These are phyloP conservation scores for Allolobophora icterica DNA, from an alignment of 2,888 invertebrate genomes.

Conservation along the genomic window DNA sequence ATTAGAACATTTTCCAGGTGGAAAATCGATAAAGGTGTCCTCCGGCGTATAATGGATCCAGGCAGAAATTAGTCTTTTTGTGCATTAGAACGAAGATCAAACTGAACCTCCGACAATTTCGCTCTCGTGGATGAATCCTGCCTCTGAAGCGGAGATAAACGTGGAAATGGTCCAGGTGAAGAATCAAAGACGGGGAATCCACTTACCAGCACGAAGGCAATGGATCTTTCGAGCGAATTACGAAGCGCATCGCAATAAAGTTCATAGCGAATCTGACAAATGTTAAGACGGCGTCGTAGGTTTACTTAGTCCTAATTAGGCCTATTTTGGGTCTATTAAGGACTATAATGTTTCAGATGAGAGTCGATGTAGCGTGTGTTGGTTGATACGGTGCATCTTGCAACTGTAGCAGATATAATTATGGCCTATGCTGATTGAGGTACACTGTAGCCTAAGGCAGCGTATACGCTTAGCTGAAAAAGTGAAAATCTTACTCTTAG, in stretches of 20 bases:
- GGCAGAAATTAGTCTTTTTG: constrained; percentile 9
- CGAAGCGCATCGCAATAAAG: neutral
- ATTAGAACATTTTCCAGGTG: neutral
- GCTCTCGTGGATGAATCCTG: neutral
- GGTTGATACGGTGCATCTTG: neutral
- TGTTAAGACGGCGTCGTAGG: neutral
- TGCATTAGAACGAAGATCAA: constrained; percentile 3
- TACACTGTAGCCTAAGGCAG: neutral
- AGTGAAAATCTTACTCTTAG: too few species aligned
- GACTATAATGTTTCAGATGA: neutral
- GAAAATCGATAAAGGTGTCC: neutral
- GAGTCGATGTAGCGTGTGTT: neutral
- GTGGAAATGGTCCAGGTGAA: constrained; percentile 19
- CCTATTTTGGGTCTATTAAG: constrained; percentile 3
- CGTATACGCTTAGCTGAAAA: neutral
- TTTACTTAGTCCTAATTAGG: neutral
- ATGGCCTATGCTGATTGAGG: neutral
- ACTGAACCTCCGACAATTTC: neutral
- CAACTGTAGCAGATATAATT: too few species aligned
- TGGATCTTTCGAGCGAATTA: neutral
- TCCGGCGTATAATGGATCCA: constrained; percentile 11
- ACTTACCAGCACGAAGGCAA: neutral
- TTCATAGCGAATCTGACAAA: neutral
- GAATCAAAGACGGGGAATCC: constrained; percentile 13
- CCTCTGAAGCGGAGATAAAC: neutral